Evolutionary conservation across 2,113 vertebrate genomes (phyloP).

Genomic region (Neoarius graeffei): DNA sequence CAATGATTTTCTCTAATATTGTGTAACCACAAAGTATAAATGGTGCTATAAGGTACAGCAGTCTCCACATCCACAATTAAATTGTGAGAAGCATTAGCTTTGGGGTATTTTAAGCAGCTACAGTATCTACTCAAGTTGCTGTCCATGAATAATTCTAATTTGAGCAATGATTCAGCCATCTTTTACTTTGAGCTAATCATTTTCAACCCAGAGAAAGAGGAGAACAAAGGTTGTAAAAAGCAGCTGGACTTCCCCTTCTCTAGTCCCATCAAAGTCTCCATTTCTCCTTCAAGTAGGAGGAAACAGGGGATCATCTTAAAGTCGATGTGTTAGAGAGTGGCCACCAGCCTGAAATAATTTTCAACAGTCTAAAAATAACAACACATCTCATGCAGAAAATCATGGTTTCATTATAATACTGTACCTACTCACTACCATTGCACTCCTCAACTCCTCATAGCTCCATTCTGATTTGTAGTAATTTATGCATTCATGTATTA

Average conservation of each 20-base stretch:
- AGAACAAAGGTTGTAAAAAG: constrained; percentile 26
- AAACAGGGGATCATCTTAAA: constrained; percentile 4
- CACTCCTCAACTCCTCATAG: background rate
- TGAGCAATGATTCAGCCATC: constrained; percentile 21
- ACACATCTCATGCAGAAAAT: background rate
- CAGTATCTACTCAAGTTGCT: constrained; percentile 1
- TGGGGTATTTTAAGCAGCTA: constrained; percentile 16
- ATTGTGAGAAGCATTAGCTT: background rate
- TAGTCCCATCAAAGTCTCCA: constrained; percentile 11
- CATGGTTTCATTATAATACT: background rate
- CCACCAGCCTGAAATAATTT: background rate
- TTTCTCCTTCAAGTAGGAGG: constrained; percentile 14
- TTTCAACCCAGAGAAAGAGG: constrained; percentile 48
- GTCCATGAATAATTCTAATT: constrained; percentile 50
- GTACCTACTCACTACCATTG: background rate
- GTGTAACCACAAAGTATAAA: background rate
- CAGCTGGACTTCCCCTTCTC: constrained; percentile 8
- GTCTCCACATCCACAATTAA: background rate
- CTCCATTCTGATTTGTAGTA: background rate
- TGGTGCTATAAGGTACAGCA: background rate
- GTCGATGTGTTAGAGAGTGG: background rate
- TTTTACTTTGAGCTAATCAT: constrained; percentile 43
- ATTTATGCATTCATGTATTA: background rate
- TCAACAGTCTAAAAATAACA: constrained; percentile 17
- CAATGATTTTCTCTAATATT: background rate